Conservation (phyloP, 1,140 invertebrate species). For the Sarcophaga peregrina region DNA sequence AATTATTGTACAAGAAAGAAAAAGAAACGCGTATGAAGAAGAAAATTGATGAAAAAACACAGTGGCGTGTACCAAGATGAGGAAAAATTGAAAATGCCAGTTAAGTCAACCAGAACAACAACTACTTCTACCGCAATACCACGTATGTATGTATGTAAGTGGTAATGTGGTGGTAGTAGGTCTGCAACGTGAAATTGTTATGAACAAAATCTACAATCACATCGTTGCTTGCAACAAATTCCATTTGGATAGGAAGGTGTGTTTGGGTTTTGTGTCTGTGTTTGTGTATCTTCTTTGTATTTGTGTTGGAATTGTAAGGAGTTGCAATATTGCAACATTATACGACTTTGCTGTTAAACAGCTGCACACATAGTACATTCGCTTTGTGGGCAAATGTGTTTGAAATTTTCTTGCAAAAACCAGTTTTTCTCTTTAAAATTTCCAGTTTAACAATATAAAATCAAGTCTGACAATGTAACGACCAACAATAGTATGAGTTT, state of each 20-base stretch:
- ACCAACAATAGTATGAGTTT: too few relatives aligned
- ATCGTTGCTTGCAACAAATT: not conserved
- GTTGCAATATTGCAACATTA: conserved; percentile 9
- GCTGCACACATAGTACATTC: not conserved
- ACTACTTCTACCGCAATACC: too few relatives aligned
- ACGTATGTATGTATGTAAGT: too few relatives aligned
- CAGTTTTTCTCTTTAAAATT: too few relatives aligned
- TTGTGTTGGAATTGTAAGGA: not conserved
- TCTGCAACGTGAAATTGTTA: too few relatives aligned
- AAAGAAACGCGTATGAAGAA: not conserved
- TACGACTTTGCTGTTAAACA: conserved; percentile 18
- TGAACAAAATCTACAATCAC: too few relatives aligned
- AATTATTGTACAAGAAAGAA: not conserved
- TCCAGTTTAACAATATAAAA: too few relatives aligned
- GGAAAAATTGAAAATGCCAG: not conserved
- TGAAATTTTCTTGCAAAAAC: too few relatives aligned
- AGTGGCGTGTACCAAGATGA: not conserved
- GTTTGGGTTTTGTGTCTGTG: not conserved
- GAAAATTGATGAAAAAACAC: not conserved
- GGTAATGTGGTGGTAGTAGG: too few relatives aligned
- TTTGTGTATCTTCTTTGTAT: not conserved
- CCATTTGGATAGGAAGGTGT: not conserved
- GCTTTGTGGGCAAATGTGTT: too few relatives aligned
- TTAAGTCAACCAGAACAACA: not conserved
- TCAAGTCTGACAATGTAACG: too few relatives aligned